Base-by-base conservation (phyloP, 2,113 vertebrate species). In the Amphilophus citrinellus region DNA sequence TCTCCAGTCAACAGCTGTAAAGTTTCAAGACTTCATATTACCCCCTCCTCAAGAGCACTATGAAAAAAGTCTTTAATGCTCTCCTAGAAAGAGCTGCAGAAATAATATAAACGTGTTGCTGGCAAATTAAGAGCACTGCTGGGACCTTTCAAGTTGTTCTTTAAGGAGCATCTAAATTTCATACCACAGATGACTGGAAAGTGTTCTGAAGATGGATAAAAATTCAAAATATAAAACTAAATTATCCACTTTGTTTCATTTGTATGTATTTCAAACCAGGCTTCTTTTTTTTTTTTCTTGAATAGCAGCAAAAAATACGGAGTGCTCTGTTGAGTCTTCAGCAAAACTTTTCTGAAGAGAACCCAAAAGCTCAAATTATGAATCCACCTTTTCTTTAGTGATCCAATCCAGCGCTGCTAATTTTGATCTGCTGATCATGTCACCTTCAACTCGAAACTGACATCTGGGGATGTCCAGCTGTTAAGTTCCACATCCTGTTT, bases 21-120 rank as follows among this genome's bases (percentile, higher is more conserved):
- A 94, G 87, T 93, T 94, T 94, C 75, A 92, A 87, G 87, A 90
- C 85, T 90, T 92, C 81, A 81, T 81, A 87, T 91, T 88, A 87
- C 76, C 85, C 71, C 20, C 84, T 91, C 79, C 89, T 85, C 79
- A 58, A 87, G 91, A 92, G 87, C 77, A 76, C 87, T 95, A 91
- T 93, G 87, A 93, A 85, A 87, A 83, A 80, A 92, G 91, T 85
- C 90, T 93, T 95, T 94, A 92, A 94, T 83, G 88, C 77, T 65
- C 76, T 91, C 85, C 89, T 88, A 84, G 80, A 87, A 86, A 84
- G 90, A 90, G 90, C 93, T 95, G 91, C 80, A 90, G 88, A 93
- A 93, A 92, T 88, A 93, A 93, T 94, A 95, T 92, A 92, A 96
- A 93, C 75, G 87, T 82, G 88, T 60, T 82, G 85, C 88, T 92